Evolutionary conservation across 2,888 invertebrate genomes (phyloP), one percentile per base, ranked within the genome.

Genomic region (Platerodrilus igneus): DNA sequence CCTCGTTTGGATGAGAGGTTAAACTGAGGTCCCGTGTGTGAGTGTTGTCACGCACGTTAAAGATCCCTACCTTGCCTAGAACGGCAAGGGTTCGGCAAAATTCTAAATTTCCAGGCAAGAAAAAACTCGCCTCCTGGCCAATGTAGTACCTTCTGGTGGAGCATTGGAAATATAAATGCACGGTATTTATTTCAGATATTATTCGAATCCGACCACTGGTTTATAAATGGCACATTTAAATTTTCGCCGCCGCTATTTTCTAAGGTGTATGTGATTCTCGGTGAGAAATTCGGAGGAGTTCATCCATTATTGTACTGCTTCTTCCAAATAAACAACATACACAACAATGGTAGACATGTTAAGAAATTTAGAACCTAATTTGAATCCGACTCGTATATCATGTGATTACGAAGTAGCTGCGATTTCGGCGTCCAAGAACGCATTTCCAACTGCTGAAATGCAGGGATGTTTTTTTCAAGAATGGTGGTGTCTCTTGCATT

Each of bases 321-420:
- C 27, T 34, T 5, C 34, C 28, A 7, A 39, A 39, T 22, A 39
- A 39, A 20, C 39, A 28, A 32, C 32, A n/a, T 32, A 32, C 15
- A 2, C 2, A 22, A 5, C 5, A 11, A 33, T 33, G 23, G 2
- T 33, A 3, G 15, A 23, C 14, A 7, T 23, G 23, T n/a, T 33
- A 6, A 33, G 10, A 9, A 20, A 33, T 8, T 11, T 33, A 18
- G 16, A 33, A 23, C 25, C 23, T 3, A 16, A 33, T 23, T 22
- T 33, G 4, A 16, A 33, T 21, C 23, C 23, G 8, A 16, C 3
- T 11, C 3, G 8, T 3, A 15, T 27, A 2, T 27, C 27, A 5
- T 27, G 27, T 14, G 27, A 27, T 14, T 27, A 15, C 16, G 27
- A 27, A 14, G 14, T 27, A n/a, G 27, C 15, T 3, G 27, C 27